Base-by-base conservation (phyloP, 2,888 invertebrate species). In the Pachliopta kotzebuea region DNA sequence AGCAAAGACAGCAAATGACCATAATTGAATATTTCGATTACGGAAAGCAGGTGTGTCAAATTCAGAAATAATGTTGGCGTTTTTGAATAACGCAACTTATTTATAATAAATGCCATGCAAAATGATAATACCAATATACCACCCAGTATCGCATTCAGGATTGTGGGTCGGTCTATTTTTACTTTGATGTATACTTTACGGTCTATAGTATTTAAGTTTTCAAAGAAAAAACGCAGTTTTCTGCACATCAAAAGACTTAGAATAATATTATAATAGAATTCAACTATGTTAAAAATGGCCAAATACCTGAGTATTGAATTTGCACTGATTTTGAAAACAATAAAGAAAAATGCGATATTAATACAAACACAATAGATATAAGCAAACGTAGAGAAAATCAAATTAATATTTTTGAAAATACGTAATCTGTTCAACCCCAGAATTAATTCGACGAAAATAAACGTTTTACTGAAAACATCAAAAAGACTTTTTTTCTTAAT, bases 1-100 rank as follows among this genome's bases (percentile, higher is more conserved):
- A 62, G 31, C 20, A 62, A 21, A 8, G 37, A 31, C 20, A 62
- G 50, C 17, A 62, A 20, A 18, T 62, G 56, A 24, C 62, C 62
- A 20, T 57, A 56, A 20, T 17, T 3, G 50, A 62, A 62, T 1
- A 56, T 3, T 45, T 62, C 62, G 4, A 24, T 9, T 24, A 26
- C 11, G 24, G 17, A 37, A 0, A 52, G 23, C 6, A 18, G n/a
- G 0, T 49, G 31, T 6, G 14, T 6, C 7, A 37, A 14, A 8
- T 6, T 17, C 37, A 56, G 24, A 14, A 29, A 52, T 0, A 62
- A 0, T 6, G 50, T 8, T 56, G 6, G 9, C 14, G 8, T 14
- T 2, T 11, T 50, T 4, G 24, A 1, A 50, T n/a, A 56, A 29
- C 31, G 21, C 4, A 49, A 17, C 3, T 3, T 6, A 11, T 56